Base-by-base conservation (phyloP, 2,888 invertebrate genomes). In the Hydropsyche betteni region DNA sequence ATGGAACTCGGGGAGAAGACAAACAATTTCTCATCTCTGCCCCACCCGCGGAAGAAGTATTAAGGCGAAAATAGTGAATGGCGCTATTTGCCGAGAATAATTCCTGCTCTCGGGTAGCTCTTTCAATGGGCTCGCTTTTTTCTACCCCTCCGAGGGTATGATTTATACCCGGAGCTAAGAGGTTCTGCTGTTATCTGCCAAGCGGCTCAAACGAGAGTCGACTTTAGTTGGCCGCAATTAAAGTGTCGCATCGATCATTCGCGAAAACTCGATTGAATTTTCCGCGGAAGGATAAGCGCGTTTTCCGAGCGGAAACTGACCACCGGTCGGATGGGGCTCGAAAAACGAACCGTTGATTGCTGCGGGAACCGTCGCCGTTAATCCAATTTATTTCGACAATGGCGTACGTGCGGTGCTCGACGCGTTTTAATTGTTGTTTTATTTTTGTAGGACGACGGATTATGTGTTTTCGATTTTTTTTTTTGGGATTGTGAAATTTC, bases 11-110 rank as follows among this genome's bases (percentile, higher is more conserved):
- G 51, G 69, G 44, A 24, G 69, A 16, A 34, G 34, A 64, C 70
- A 53, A 70, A 70, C 70, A 70, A 70, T 70, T 70, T 70, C 70
- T 70, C 70, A 70, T 70, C 14, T 53, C 70, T 64, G 44, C 44
- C 64, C 36, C 64, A 8, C 34, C 36, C 64, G 12, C 55, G 16
- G 10, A 55, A 14, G 44, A 44, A 44, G 50, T 69, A 44, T 69
- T 14, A 70, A 70, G 36, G 53, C 70, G 53, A 70, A 70, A 70
- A 70, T 70, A 53, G 64, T 64, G 64, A 64, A 64, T 64, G 64
- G 64, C 36, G 64, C 64, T 64, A 64, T 64, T 69, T 69, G 69
- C 69, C 50, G 69, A 50, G 69, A 69, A 69, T 69, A 69, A 69
- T 51, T 69, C 69, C 36, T 36, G 10, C 58, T 58, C 58, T 14